Percentiles rank a stretch among this genome's conserved stretches.
Conservation (phyloP, 2,888 invertebrate species). For the Cremastinae sp. region DNA sequence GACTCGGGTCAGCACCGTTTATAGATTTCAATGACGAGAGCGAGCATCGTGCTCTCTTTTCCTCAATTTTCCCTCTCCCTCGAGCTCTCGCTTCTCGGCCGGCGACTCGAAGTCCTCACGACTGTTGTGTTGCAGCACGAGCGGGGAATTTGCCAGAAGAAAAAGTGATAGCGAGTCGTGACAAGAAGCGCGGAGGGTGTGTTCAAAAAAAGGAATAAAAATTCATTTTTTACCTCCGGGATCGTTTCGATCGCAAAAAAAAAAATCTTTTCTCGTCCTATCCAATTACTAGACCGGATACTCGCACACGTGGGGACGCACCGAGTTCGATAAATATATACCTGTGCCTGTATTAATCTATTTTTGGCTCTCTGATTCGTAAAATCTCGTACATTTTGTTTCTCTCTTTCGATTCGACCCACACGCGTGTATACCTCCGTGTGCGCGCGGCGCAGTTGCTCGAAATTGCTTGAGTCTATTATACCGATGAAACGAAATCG, state of each 20-base stretch:
- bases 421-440: slow-evolving; percentile 15
- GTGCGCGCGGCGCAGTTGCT: slow-evolving; percentile 42
- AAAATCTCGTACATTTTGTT: slow-evolving; percentile 47
- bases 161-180: slow-evolving; percentile 23
- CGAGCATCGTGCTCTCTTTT: slow-evolving; percentile 12
- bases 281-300: slow-evolving; percentile 22
- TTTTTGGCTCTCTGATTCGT: slow-evolving; percentile 37
- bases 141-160: not conserved
- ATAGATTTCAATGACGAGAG: slow-evolving; percentile 42
- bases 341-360: slow-evolving; percentile 19
- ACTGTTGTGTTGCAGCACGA: slow-evolving; percentile 25
- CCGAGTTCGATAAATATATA: slow-evolving; percentile 11
- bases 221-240: slow-evolving; percentile 9
- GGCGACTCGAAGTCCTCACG: not conserved
- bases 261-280: slow-evolving; percentile 21
- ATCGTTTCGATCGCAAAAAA: slow-evolving; percentile 13
- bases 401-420: not conserved
- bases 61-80: not conserved
- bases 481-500: slow-evolving; percentile 59
- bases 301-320: not conserved
- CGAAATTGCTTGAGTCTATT: slow-evolving; percentile 60
- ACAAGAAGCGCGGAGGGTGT: slow-evolving; percentile 2
- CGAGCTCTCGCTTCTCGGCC: no score
- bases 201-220: slow-evolving; percentile 9
- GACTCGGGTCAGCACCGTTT: slow-evolving; percentile 38